A percentile compares a stretch with the other conserved stretches of the same genome.
Conservation (phyloP, 1,140 invertebrate genomes). For the Drosophila bifasciata region DNA sequence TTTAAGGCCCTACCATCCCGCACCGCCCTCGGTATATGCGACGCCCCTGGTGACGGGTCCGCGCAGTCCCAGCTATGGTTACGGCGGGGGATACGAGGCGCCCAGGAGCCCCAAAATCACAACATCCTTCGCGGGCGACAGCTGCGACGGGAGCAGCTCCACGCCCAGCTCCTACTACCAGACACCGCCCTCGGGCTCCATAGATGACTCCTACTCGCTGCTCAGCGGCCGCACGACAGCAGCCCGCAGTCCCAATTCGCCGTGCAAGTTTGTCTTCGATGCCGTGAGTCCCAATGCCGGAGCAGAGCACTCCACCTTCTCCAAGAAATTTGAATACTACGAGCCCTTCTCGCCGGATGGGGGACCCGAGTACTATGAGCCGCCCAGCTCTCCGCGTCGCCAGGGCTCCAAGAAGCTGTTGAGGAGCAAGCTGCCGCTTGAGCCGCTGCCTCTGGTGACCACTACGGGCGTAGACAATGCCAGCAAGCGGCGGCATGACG, state of each 20-base stretch:
- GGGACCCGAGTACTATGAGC: slow-evolving; percentile 64
- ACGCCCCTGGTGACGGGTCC: slow-evolving; percentile 27
- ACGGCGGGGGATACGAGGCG: slow-evolving; percentile 49
- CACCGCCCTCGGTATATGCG: slow-evolving; percentile 45
- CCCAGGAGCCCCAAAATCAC: slow-evolving; percentile 82
- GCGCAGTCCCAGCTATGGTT: slow-evolving; percentile 30
- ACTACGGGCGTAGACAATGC: slow-evolving; percentile 41
- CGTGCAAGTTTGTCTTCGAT: slow-evolving; percentile 82
- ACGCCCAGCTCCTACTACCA: slow-evolving; percentile 79
- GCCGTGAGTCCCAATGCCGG: slow-evolving; percentile 71
- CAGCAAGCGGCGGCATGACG: slow-evolving; percentile 62
- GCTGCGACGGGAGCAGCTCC: slow-evolving; percentile 68
- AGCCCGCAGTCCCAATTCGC: slow-evolving; percentile 70
- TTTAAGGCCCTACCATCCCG: slow-evolving; percentile 49
- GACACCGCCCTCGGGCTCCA: slow-evolving; percentile 72
- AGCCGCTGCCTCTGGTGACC: slow-evolving; percentile 54
- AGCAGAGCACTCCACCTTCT: slow-evolving; percentile 32
- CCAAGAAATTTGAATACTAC: slow-evolving; percentile 80
- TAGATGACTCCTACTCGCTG: slow-evolving; percentile 67
- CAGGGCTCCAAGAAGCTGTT: slow-evolving; percentile 71
- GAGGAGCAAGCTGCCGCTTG: slow-evolving; percentile 30
- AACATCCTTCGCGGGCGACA: slow-evolving; percentile 79
- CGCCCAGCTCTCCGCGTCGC: slow-evolving; percentile 62
- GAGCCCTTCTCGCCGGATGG: slow-evolving; percentile 82
- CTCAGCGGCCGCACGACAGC: slow-evolving; percentile 53